These are phyloP conservation scores for Crotalus helleri DNA, from an alignment of 2,113 vertebrate genomes.

Conservation along the genomic window DNA sequence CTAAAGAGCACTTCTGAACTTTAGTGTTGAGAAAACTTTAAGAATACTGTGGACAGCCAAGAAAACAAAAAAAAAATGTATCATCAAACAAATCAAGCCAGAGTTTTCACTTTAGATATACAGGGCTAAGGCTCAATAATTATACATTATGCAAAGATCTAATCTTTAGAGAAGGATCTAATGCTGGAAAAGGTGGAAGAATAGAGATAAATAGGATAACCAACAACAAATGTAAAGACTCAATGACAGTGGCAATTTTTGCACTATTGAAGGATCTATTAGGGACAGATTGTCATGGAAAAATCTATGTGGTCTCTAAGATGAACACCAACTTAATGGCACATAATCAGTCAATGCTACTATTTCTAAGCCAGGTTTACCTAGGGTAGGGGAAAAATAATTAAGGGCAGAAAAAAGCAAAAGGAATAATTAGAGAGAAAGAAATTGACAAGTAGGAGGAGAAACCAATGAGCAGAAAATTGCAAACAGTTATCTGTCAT, in stretches of 20 bases:
- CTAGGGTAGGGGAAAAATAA: neutral
- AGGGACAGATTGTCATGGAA: neutral
- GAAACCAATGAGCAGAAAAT: neutral
- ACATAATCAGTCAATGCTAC: neutral
- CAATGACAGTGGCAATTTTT: neutral
- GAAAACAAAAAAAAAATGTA: too few relatives aligned
- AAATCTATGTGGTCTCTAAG: neutral
- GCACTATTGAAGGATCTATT: neutral
- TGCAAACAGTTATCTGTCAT: neutral
- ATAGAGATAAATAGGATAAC: too few relatives aligned
- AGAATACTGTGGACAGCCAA: too few relatives aligned
- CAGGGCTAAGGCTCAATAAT: too few relatives aligned
- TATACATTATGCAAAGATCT: too few relatives aligned
- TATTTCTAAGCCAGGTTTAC: neutral
- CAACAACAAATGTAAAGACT: too few relatives aligned
- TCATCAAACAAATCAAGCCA: too few relatives aligned
- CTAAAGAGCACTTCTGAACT: too few relatives aligned
- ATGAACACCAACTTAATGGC: neutral
- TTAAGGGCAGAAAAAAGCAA: neutral
- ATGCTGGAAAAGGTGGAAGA: too few relatives aligned
- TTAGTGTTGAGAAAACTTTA: too few relatives aligned
- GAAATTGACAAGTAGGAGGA: neutral
- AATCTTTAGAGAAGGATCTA: too few relatives aligned
- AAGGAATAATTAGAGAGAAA: neutral
- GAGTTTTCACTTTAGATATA: too few relatives aligned